phyloP scores from a whole-genome alignment of 2,797 vertebrate genomes.

The Peromyscus aztecus region DNA sequence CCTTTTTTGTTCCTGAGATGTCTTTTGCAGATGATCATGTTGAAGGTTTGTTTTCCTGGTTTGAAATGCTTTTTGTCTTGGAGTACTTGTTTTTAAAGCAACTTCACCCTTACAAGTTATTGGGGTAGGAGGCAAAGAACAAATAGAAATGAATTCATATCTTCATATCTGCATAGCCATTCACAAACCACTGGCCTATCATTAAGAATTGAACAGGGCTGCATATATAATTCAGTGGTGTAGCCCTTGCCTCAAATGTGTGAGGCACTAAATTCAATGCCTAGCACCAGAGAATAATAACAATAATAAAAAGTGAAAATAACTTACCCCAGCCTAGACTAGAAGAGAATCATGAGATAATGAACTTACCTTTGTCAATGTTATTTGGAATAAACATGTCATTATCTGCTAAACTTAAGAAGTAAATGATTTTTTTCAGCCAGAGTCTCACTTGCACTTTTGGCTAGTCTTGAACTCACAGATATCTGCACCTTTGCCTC shows the following conservation, averaged over 20 bases:
- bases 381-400: background rate
- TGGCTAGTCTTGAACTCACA: background rate
- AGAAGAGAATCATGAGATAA: background rate
- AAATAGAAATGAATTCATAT: background rate
- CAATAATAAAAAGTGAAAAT: background rate
- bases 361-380: background rate
- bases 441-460: background rate
- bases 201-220: background rate
- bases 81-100: background rate
- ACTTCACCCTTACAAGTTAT: background rate
- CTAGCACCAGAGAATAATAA: background rate
- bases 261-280: background rate
- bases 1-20: background rate
- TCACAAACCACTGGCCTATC: background rate
- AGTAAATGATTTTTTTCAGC: background rate
- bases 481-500: background rate
- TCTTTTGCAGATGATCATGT: background rate
- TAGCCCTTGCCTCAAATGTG: background rate
- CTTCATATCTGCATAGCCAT: background rate
- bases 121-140: background rate
- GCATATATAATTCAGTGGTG: background rate
- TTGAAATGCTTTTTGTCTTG: background rate
- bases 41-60: background rate
- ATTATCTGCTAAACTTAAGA: background rate
- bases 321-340: background rate